Conservation (phyloP, 2,888 invertebrate species). For the Sinohyriopsis cumingii region DNA sequence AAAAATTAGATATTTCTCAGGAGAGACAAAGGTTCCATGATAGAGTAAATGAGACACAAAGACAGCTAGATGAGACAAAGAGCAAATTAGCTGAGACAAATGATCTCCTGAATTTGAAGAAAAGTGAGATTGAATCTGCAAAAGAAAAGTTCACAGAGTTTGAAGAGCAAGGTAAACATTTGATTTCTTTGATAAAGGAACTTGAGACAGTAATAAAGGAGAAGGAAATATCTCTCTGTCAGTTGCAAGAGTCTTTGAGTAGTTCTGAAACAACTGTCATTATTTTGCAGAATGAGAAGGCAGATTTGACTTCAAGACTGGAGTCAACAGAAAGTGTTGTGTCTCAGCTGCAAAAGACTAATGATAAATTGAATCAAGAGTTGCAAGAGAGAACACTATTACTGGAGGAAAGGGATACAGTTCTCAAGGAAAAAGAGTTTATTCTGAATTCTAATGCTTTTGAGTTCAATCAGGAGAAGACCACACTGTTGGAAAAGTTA, state of each 20-base stretch:
- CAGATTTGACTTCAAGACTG: too few species aligned
- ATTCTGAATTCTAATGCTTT: conserved; percentile 25
- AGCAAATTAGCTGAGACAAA: conserved; percentile 45
- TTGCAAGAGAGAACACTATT: conserved; percentile 11
- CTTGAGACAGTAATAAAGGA: conserved; percentile 8
- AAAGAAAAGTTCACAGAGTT: conserved; percentile 11
- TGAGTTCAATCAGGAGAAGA: conserved; percentile 37
- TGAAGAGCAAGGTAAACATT: conserved; percentile 12
- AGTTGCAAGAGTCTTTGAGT: conserved; percentile 18
- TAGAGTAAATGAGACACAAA: conserved; percentile 20
- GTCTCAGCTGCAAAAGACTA: conserved; percentile 11
- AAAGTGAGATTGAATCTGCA: conserved; percentile 32
- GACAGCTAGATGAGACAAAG: conserved; percentile 19
- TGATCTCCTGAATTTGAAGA: conserved; percentile 33
- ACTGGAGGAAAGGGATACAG: conserved; percentile 43
- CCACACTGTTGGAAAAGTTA: conserved; percentile 25
- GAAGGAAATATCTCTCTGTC: conserved; percentile 13
- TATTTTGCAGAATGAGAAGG: conserved; percentile 1
- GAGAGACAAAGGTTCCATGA: conserved; percentile 28
- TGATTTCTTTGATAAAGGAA: conserved; percentile 5
- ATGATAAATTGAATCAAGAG: conserved; percentile 18
- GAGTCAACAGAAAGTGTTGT: too few species aligned
- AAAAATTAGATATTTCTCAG: conserved; percentile 31
- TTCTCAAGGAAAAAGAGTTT: conserved; percentile 41
- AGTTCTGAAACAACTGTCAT: not conserved